phyloP scores from a whole-genome alignment of 2,888 invertebrate species.

The Agrypnus murinus region DNA sequence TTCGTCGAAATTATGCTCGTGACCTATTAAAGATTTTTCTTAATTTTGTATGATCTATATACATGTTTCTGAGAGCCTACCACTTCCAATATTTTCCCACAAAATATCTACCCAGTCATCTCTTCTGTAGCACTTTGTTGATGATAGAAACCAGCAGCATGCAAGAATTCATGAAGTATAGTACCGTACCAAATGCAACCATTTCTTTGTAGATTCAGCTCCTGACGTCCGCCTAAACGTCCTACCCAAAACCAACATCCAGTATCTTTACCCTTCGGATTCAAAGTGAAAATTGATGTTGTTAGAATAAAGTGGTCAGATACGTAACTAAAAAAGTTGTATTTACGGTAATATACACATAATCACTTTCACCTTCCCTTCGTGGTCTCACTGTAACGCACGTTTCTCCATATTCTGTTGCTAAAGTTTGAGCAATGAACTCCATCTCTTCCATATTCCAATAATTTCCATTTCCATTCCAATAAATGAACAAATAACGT shows the following conservation, averaged over 20 bases:
- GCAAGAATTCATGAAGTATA: slow-evolving; percentile 85
- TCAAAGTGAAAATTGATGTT: too few species aligned
- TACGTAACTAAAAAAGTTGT: background rate
- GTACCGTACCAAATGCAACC: slow-evolving; percentile 72
- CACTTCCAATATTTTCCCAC: slow-evolving; percentile 84
- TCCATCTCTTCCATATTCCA: slow-evolving; percentile 14
- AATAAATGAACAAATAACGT: background rate
- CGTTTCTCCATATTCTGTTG: slow-evolving; percentile 12
- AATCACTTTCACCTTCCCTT: slow-evolving; percentile 13
- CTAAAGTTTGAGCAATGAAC: slow-evolving; percentile 10
- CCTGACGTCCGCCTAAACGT: slow-evolving; percentile 12
- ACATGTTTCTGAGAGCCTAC: too few species aligned
- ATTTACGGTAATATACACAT: slow-evolving; percentile 43
- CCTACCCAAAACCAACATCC: slow-evolving; percentile 29
- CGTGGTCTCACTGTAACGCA: slow-evolving; percentile 31
- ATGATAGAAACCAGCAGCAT: slow-evolving; percentile 88
- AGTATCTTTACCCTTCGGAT: slow-evolving; percentile 16
- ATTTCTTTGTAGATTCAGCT: slow-evolving; percentile 24
- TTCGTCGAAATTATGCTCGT: slow-evolving; percentile 79
- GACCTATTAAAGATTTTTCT: slow-evolving; percentile 66
- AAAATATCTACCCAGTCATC: slow-evolving; percentile 84
- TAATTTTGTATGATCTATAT: slow-evolving; percentile 15
- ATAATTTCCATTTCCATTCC: background rate
- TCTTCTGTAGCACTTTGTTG: slow-evolving; percentile 87
- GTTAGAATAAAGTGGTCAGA: too few species aligned